Evolutionary conservation across 1,140 invertebrate species (phyloP), one percentile per base, ranked within the genome.

Genomic region (Lysiphlebus fabarum): DNA sequence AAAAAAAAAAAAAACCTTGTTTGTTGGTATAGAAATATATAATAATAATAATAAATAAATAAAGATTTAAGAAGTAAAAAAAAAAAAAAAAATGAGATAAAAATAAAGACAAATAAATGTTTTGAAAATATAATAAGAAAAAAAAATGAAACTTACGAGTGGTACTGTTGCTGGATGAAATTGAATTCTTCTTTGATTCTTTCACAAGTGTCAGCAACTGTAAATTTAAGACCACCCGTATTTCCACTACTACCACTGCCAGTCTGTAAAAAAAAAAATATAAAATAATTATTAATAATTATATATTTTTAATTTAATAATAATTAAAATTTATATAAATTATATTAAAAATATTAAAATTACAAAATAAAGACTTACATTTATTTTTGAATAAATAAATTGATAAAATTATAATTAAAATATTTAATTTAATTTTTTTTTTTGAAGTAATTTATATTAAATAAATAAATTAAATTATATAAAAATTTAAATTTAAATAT

Each of bases 171-270:
- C 82, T 99, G 95, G 63, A 99, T 85, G 82, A 97, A 98, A 83
- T 94, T 96, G 81, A 98, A 98, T 84, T 98, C 95, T 81, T 98
- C 95, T 84, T 99, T 99, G 74, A 99, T 98, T 72, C 95, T 86
- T 81, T 99, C 95, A 82, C 95, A 92, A 69, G 93, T 95, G 80
- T 98, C 96, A 45, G 90, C 88, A 72, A 98, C 90, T 60, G 94
- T 97, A 82, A 97, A 98, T 81, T 98, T 98, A 76, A 97, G 85
- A 59, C 70, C 75, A 62, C 73, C 73, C 69, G 74, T 82, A 82
- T 93, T 86, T 84, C 93, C 84, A 80, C 89, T 82, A 81, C 90
- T 90, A 74, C 91, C 90, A 72, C 91, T 92, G 71, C 91, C 92
- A 70, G 91, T 92, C 91, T 95, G 80, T 44, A 84, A 69, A 71